Percentiles rank a stretch among this genome's conserved stretches.
phyloP scores from a whole-genome alignment of 2,888 invertebrate genomes.

The Thymelicus lineola region DNA sequence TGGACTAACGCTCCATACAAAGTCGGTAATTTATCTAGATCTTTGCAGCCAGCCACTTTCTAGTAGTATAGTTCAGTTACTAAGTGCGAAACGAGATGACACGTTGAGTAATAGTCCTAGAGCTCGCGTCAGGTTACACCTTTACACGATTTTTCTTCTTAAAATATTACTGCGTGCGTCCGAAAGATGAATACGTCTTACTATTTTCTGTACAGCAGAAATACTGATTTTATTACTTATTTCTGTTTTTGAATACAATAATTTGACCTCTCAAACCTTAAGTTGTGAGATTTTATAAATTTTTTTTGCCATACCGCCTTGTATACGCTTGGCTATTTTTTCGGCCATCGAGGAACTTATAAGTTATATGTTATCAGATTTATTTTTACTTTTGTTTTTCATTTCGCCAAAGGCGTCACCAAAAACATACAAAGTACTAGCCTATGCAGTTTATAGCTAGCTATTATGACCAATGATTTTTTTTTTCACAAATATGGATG shows the following conservation, averaged over 20 bases:
- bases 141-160: slow-evolving; percentile 70
- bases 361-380: no score
- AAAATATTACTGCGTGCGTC: slow-evolving; percentile 59
- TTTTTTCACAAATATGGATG: no score
- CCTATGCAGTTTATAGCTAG: no score
- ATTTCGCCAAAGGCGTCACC: no score
- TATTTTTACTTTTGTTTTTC: no score
- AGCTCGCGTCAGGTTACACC: slow-evolving; percentile 67
- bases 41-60: slow-evolving; percentile 5
- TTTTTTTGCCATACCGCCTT: no score
- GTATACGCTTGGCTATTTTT: no score
- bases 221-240: background rate
- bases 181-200: slow-evolving; percentile 55
- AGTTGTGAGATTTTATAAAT: no score
- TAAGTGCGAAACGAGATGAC: slow-evolving; percentile 59
- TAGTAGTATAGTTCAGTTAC: slow-evolving; percentile 1
- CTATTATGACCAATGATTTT: no score
- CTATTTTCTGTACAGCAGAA: slow-evolving; percentile 18
- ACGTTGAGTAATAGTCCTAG: slow-evolving; percentile 75
- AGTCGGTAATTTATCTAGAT: slow-evolving; percentile 1
- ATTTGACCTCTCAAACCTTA: no score
- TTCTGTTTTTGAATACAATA: background rate
- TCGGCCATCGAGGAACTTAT: no score
- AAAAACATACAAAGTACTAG: no score
- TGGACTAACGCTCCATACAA: background rate